Conservation (phyloP, 1,140 invertebrate genomes). For the Drosophila nebulosa region DNA sequence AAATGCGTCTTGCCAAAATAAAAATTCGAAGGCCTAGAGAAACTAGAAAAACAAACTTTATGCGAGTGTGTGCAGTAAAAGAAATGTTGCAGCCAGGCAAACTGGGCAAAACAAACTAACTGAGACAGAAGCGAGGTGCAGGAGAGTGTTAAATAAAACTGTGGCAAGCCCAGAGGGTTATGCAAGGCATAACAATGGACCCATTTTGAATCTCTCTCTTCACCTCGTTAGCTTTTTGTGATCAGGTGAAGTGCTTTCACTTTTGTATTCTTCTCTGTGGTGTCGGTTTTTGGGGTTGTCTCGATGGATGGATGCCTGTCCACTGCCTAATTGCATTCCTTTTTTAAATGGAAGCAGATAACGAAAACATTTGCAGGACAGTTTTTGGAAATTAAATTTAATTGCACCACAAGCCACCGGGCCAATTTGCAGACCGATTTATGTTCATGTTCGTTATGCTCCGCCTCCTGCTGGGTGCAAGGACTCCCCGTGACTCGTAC, state of each 20-base stretch:
- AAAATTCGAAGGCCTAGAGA: not conserved
- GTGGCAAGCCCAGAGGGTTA: not conserved
- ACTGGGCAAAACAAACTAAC: not conserved
- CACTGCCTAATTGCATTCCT: constrained; percentile 54
- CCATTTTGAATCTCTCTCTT: not conserved
- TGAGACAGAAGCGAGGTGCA: not conserved
- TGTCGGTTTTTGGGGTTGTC: not conserved
- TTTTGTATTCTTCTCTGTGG: not conserved
- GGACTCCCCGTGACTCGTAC: not conserved
- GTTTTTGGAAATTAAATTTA: constrained; percentile 71
- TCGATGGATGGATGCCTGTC: not conserved
- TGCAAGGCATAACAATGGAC: not conserved
- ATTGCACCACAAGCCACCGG: constrained; percentile 53
- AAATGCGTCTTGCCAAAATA: not conserved
- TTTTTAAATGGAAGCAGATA: not conserved
- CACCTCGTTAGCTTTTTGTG: not conserved
- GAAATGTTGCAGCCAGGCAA: not conserved
- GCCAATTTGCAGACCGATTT: constrained; percentile 47
- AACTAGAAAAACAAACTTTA: not conserved
- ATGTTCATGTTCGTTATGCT: not conserved
- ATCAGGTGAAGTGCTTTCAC: not conserved
- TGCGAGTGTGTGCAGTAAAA: not conserved
- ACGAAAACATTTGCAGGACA: constrained; percentile 39
- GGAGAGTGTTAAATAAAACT: not conserved
- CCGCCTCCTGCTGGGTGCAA: not conserved